Evolutionary conservation across 2,113 vertebrate species (phyloP), one percentile per base, ranked within the genome.

Genomic region (Oreotragus oreotragus): DNA sequence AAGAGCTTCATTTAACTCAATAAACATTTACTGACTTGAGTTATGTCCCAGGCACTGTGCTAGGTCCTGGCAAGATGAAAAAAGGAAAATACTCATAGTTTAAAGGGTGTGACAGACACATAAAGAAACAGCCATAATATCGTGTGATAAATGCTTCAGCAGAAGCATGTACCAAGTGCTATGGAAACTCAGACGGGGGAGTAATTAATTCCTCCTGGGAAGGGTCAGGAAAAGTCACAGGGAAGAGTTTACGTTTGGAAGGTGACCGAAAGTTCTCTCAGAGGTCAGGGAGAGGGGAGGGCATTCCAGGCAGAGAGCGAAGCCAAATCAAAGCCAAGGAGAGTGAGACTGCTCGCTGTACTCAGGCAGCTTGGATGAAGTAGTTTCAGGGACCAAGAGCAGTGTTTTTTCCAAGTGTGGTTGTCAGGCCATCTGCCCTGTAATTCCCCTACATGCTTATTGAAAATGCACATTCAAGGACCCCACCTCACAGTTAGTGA

Each of bases 201-300:
- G 86, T 96, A 95, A 98, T 91, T 92, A 96, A 92, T 97, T 96
- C 80, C 85, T 97, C 87, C 92, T 57, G 80, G 87, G 89, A 96
- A 97, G 81, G 84, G 81, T 97, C 92, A 96, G 81, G 90, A 90
- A 96, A 96, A 97, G 96, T 96, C 94, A 88, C 64, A 83, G 80
- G 91, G 88, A 94, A 97, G 92, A 85, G 90, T 90, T 96, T 97
- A 93, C 43, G 85, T 90, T 97, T 96, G 92, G 88, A 91, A 97
- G 95, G 94, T 91, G 89, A 97, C 92, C 9, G 94, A 58, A 97
- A 95, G 94, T 97, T 98, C 94, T 95, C 80, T 88, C 10, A 16
- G 88, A 95, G 90, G 95, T 90, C 89, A 86, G 14, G 1, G n/a
- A 49, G 70, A 47, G 60, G 89, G 57, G 21, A 66, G 23, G 91